Evolutionary conservation across 2,113 vertebrate genomes (phyloP).

Genomic region (Budorcas taxicolor): DNA sequence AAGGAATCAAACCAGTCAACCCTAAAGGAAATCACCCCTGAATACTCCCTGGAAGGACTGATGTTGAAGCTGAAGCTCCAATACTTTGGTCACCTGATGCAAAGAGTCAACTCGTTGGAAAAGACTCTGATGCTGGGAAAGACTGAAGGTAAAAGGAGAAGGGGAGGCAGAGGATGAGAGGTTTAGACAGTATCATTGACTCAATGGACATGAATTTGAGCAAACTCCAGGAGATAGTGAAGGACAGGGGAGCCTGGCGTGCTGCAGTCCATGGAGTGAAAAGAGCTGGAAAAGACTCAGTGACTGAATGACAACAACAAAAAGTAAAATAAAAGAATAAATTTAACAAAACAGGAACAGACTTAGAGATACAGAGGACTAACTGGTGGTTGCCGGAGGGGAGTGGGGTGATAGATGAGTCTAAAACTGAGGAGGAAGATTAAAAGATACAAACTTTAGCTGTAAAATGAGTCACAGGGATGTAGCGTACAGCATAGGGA

Average conservation of each 20-base stretch:
- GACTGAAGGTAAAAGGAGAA: neutral
- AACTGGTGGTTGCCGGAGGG: neutral
- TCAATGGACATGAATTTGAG: neutral
- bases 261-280: neutral
- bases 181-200: neutral
- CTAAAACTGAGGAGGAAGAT: neutral
- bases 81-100: neutral
- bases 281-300: neutral
- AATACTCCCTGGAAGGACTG: neutral
- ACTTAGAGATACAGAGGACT: neutral
- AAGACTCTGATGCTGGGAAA: neutral
- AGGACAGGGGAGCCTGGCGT: neutral
- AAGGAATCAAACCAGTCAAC: neutral
- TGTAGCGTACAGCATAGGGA: neutral
- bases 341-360: neutral
- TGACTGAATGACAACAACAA: neutral
- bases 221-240: neutral
- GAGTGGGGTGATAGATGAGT: fast-evolving
- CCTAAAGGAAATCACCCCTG: neutral
- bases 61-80: neutral
- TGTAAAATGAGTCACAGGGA: neutral
- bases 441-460: neutral
- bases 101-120: neutral
- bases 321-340: neutral
- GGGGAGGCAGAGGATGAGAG: neutral